Evolutionary conservation across 2,113 vertebrate species (phyloP).

Genomic region (Carassius carassius): DNA sequence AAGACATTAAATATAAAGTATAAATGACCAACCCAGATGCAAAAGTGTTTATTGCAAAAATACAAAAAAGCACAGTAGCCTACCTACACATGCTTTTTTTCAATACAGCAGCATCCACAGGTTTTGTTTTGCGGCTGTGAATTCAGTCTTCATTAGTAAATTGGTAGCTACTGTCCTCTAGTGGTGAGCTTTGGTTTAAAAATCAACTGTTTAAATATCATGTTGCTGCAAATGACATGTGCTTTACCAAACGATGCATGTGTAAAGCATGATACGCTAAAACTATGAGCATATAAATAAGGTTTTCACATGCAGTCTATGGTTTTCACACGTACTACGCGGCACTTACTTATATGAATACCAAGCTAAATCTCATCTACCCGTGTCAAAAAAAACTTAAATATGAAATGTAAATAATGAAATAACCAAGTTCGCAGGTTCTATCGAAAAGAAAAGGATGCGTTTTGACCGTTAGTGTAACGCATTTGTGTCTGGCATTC

Average conservation of each 20-base stretch:
- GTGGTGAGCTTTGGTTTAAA: background rate
- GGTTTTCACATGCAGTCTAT: background rate
- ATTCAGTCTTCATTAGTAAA: background rate
- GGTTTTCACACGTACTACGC: background rate
- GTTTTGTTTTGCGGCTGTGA: background rate
- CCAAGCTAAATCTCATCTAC: too few relatives aligned
- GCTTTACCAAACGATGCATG: background rate
- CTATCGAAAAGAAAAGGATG: background rate
- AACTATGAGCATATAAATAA: background rate
- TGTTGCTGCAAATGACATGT: too few relatives aligned
- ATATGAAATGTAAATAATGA: too few relatives aligned
- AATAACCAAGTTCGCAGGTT: background rate
- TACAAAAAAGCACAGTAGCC: background rate
- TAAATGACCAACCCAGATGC: background rate
- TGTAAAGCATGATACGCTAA: background rate
- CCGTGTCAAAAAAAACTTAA: too few relatives aligned
- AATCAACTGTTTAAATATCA: background rate
- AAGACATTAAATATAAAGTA: background rate
- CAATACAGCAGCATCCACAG: background rate
- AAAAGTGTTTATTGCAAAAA: background rate
- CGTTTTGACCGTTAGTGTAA: background rate
- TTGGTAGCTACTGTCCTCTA: background rate
- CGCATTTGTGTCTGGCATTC: slow-evolving; percentile 58
- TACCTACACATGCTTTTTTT: background rate
- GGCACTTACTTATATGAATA: background rate